phyloP scores from a whole-genome alignment of 2,113 vertebrate species.

The Anhinga anhinga region DNA sequence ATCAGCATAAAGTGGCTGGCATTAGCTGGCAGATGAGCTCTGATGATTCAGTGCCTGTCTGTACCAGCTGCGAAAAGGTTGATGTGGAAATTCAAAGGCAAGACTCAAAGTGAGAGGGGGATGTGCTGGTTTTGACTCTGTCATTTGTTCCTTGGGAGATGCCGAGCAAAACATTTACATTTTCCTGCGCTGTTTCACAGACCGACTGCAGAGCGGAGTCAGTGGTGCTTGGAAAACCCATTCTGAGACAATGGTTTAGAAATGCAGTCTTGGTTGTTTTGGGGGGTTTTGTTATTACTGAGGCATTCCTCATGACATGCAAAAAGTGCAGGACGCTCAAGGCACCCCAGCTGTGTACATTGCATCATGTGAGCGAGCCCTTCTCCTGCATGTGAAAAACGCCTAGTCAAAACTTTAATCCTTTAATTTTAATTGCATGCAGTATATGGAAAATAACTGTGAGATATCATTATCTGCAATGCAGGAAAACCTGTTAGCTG shows the following conservation, averaged over 20 bases:
- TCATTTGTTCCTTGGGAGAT: not conserved
- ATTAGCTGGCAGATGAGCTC: not conserved
- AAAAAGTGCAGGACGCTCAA: not conserved
- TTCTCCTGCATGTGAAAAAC: not conserved
- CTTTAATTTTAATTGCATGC: not conserved
- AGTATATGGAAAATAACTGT: not conserved
- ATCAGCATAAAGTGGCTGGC: not conserved
- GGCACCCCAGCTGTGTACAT: not conserved
- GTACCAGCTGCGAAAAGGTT: not conserved
- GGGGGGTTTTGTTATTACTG: not conserved
- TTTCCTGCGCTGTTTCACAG: not conserved
- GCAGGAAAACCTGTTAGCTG: not conserved
- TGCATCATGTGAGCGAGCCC: not conserved
- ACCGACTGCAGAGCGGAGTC: not conserved
- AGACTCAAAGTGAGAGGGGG: not conserved
- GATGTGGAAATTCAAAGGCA: not conserved
- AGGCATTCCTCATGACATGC: not conserved
- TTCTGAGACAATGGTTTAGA: not conserved
- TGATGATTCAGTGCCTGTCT: not conserved
- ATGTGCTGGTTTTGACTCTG: not conserved
- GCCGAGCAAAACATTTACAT: not conserved
- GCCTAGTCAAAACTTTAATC: not conserved
- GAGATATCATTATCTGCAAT: not conserved
- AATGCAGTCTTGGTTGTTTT: not conserved
- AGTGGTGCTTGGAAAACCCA: not conserved